Conservation (phyloP, 2,113 vertebrate species). For the Phocoena sinus region DNA sequence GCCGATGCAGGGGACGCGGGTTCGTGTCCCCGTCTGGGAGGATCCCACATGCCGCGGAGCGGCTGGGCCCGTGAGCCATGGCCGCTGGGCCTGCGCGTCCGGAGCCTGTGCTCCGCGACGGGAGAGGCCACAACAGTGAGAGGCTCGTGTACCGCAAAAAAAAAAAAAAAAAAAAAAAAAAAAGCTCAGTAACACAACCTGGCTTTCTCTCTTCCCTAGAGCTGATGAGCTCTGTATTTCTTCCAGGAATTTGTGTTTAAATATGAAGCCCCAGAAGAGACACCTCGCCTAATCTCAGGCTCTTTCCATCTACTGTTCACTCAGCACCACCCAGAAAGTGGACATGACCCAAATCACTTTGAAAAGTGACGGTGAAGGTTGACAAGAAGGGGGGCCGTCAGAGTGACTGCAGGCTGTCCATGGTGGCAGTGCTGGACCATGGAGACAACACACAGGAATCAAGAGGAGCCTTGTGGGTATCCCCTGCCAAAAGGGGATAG, state of each 20-base stretch:
- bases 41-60: no score
- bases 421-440: rapidly evolving
- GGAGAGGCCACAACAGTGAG: no score
- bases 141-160: no score
- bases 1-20: no score
- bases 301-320: not conserved
- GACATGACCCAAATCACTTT: rapidly evolving
- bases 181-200: not conserved
- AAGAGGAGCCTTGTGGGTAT: rapidly evolving
- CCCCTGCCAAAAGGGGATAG: rapidly evolving
- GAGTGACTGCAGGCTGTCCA: rapidly evolving
- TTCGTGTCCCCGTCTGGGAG: no score
- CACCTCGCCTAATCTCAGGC: not conserved
- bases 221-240: not conserved
- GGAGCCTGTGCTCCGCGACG: no score
- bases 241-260: not conserved
- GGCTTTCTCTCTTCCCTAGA: not conserved
- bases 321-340: not conserved
- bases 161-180: no score
- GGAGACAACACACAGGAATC: no score
- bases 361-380: not conserved
- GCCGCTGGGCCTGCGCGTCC: no score
- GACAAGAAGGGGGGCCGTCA: not conserved
- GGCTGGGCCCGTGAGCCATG: no score
- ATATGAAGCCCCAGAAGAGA: not conserved